phyloP scores from a whole-genome alignment of 2,888 invertebrate species.

The Tigriopus californicus region DNA sequence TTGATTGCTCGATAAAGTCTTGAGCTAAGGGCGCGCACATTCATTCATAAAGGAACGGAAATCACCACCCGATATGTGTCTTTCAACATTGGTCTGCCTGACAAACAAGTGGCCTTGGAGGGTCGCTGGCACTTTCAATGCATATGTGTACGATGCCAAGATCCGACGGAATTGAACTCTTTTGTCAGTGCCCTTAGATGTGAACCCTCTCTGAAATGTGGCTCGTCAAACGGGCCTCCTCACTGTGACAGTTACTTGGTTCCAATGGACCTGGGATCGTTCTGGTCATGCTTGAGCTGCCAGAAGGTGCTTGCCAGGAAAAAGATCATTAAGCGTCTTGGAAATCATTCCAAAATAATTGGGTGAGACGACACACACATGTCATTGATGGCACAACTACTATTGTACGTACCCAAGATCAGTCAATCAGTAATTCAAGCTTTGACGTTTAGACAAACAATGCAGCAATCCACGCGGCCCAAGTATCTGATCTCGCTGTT shows the following conservation, averaged over 20 bases:
- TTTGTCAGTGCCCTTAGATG: slow-evolving; percentile 4
- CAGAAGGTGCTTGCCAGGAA: too few relatives aligned
- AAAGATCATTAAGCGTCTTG: too few relatives aligned
- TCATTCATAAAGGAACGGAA: not conserved
- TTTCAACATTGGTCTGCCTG: slow-evolving; percentile 2
- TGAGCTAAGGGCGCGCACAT: not conserved
- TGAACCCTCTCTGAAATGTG: too few relatives aligned
- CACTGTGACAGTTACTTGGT: too few relatives aligned
- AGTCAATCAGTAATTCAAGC: too few relatives aligned
- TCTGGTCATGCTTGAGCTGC: too few relatives aligned
- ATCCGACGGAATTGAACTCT: slow-evolving; percentile 9
- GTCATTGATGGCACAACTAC: too few relatives aligned
- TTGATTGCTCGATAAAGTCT: not conserved
- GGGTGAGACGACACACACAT: too few relatives aligned
- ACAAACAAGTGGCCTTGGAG: not conserved
- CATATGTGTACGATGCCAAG: not conserved
- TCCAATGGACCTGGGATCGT: too few relatives aligned
- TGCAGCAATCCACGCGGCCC: not conserved
- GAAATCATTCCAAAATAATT: too few relatives aligned
- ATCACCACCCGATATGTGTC: slow-evolving; percentile 9
- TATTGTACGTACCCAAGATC: too few relatives aligned
- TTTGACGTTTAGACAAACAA: not conserved
- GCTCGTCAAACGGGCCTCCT: too few relatives aligned
- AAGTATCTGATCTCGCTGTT: not conserved
- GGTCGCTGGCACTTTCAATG: slow-evolving; percentile 8